phyloP scores from a whole-genome alignment of 2,797 vertebrate species.

The Sebastes trivittatus region DNA sequence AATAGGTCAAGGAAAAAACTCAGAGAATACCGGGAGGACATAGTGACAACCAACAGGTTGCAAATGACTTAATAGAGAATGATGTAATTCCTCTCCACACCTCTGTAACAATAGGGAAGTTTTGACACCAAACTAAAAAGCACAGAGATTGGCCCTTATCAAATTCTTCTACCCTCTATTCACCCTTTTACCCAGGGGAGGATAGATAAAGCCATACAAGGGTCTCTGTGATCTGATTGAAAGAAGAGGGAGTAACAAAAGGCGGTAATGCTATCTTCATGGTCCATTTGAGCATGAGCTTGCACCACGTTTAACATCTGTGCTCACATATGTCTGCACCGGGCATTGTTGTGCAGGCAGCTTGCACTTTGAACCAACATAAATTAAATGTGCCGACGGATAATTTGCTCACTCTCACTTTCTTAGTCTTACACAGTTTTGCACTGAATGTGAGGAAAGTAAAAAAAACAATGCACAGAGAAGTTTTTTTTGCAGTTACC shows the following conservation, averaged over 20 bases:
- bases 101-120: constrained; percentile 21
- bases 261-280: constrained; percentile 74
- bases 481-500: constrained; percentile 1
- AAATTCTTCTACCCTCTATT: constrained; percentile 53
- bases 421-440: not conserved
- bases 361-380: constrained; percentile 15
- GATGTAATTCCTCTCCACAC: constrained; percentile 24
- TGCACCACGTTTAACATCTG: constrained; percentile 73
- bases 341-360: constrained; percentile 26
- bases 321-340: constrained; percentile 52
- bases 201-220: constrained; percentile 50
- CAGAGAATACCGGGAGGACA: constrained; percentile 10
- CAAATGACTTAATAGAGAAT: constrained; percentile 29
- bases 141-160: constrained; percentile 51
- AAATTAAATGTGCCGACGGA: constrained; percentile 9
- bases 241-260: constrained; percentile 74
- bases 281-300: constrained; percentile 64
- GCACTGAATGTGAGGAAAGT: not conserved
- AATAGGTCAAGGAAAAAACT: constrained; percentile 36
- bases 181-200: constrained; percentile 60
- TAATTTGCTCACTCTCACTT: not conserved
- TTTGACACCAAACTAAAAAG: constrained; percentile 38
- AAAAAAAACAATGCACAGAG: not conserved
- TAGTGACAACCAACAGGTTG: constrained; percentile 30
- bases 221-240: constrained; percentile 70